Evolutionary conservation across 2,888 invertebrate species (phyloP), one percentile per base, ranked within the genome.

Genomic region (Nomada fucata): DNA sequence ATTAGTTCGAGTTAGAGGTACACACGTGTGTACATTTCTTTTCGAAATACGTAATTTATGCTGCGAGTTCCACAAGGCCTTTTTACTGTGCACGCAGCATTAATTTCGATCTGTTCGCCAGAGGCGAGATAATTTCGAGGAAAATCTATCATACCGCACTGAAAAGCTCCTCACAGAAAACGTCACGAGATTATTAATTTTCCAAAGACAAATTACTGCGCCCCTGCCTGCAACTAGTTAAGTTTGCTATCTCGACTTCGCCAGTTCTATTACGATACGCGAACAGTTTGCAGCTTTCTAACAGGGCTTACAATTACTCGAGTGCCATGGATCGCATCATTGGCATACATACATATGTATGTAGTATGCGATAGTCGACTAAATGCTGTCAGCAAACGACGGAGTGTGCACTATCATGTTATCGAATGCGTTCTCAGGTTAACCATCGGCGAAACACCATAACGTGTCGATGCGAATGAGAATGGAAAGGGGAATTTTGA

Each of bases 151-250:
- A 0, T 36, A 36, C 7, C 7, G 7, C 36, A 36, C 64, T n/a
- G 64, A 64, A 20, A 76, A 64, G 64, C 36, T 76, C 59, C 50
- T 50, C 50, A 36, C 11, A 23, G n/a, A 57, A 55, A 57, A 57
- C 29, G 60, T 42, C 61, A 36, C 64, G 55, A 57, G 57, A 53
- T 73, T 76, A 64, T 76, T 76, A 76, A 76, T 76, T 76, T 59
- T 18, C 52, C 64, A 61, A 73, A 64, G 73, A 63, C 74, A 63
- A 63, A 72, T 64, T 72, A 57, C 64, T n/a, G 7, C 20, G 18
- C 29, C 61, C 50, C 23, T 10, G n/a, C 11, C 26, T 23, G 15
- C 44, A 15, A n/a, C 50, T 42, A 47, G 57, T 72, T 64, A 47
- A 72, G 64, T 65, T 59, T 44, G 64, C 18, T 57, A 57, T 29